Conservation (phyloP, 2,113 vertebrate genomes). For the Benitochromis conjunctus region DNA sequence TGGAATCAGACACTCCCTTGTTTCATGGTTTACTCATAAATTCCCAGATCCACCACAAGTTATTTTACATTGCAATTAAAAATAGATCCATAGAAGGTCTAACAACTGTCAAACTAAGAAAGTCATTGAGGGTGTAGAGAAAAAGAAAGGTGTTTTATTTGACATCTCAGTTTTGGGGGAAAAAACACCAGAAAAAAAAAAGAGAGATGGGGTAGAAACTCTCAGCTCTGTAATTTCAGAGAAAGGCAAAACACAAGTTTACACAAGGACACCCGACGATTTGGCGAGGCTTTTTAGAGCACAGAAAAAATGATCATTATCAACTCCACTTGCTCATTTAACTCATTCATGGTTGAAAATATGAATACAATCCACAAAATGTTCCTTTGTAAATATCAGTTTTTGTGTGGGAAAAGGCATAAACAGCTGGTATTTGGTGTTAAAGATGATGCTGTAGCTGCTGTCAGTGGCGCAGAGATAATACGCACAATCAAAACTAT, state of each 20-base stretch:
- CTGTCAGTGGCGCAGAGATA: rapidly evolving
- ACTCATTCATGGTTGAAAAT: not conserved
- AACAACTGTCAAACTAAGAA: not conserved
- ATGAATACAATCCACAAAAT: not conserved
- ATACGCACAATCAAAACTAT: not conserved
- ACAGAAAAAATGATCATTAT: not conserved
- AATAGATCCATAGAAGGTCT: not conserved
- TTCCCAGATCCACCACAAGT: not conserved
- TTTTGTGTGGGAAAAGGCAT: not conserved
- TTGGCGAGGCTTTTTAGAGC: not conserved
- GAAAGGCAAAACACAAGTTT: not conserved
- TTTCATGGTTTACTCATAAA: not conserved
- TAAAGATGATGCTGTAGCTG: not conserved
- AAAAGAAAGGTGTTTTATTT: not conserved
- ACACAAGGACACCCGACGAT: not conserved
- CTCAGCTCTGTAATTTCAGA: not conserved
- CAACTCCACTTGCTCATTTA: not conserved
- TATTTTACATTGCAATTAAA: rapidly evolving
- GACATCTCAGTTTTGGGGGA: not conserved
- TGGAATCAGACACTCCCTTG: not conserved
- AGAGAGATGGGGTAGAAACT: not conserved
- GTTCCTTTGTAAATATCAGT: not conserved
- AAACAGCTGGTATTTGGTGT: not conserved
- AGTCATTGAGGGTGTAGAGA: not conserved
- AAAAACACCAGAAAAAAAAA: not conserved